Base-by-base conservation (phyloP, 2,113 vertebrate species). In the Cyanoderma ruficeps region DNA sequence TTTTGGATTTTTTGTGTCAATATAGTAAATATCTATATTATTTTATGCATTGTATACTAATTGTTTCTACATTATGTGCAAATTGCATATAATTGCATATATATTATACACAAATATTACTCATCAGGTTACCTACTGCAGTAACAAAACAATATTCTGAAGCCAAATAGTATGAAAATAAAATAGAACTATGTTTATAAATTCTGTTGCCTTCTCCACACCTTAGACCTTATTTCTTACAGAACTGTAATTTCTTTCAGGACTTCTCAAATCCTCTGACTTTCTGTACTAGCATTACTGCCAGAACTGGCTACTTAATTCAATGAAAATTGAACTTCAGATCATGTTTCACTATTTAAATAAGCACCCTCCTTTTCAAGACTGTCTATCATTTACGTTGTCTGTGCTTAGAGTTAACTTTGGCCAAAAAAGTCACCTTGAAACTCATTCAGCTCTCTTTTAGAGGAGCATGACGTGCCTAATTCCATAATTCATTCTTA, bases 341-440 rank as follows among this genome's bases (percentile, higher is more conserved):
- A 11, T 74, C 11, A 52, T 69, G 19, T 75, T 89, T 87, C 25
- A 15, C 15, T 56, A 70, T 83, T 94, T 61, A 83, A 80, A 70
- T 59, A 90, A 87, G 53, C 13, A 59, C 3, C 5, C 10, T 90
- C 7, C 15, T 31, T 59, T 69, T 28, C 20, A 88, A 53, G 28
- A 18, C 24, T 74, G 42, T 44, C 50, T 87, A 2, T 78, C 30
- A 68, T 75, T 86, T 86, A 2, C 67, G 9, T 33, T 91, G 4
- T 42, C 71, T 79, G 5, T 88, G 17, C 21, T 77, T 77, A 65
- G 19, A 81, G 42, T 79, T 90, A 65, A 81, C 10, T 89, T 78
- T 64, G 63, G 37, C 68, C 57, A 80, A n/a, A 86, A 64, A 92
- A 67, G 64, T 94, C 83, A 89, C 80, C 77, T 77, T 95, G 83